Base-by-base conservation (phyloP, 2,113 vertebrate species). In the Coryphaenoides rupestris region DNA sequence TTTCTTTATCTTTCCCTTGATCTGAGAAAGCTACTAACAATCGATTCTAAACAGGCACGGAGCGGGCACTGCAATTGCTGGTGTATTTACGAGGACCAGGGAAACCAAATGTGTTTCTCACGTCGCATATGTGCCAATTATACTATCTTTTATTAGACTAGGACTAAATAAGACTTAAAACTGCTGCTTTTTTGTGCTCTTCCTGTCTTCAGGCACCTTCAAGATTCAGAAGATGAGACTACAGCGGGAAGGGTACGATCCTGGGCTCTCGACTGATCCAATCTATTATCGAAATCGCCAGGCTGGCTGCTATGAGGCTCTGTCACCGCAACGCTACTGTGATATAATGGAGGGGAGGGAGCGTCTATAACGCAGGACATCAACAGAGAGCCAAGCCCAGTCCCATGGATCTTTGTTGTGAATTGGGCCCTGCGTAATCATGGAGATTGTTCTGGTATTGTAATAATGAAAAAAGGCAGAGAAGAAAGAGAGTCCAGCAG, bases 201-300 rank as follows among this genome's bases (percentile, higher is more conserved):
- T 1, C 60, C 33, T 4, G 2, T 13, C 23, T 33, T 55, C 65
- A 96, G 95, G 93, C 9, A 96, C 95, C 0, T 96, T 96, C 63
- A 96, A 96, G 84, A 93, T 96, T 67, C 92, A 92, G 84, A 96
- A 96, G 81, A 93, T 84, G 0, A 83, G 92, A 4, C 70, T 95
- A 16, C 93, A 92, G 73, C 90, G 46, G 1, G 93, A 96, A 77
- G 92, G 91, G 23, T 93, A 87, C 7, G 82, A 93, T 66, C 91
- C 90, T 0, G 88, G 85, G 45, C 85, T 88, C 19, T 86, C 77
- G 0, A 74, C 80, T 0, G 94, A 96, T 66, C 84, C 70, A 6
- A 84, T 95, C 55, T 95, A 89, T 79, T 94, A 94, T 47, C 81
- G 95, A 72, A 92, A 95, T 76, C 73, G 85, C 3, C 88, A 86